Evolutionary conservation across 1,140 invertebrate genomes (phyloP).

Genomic region (Zaprionus lachaisei): DNA sequence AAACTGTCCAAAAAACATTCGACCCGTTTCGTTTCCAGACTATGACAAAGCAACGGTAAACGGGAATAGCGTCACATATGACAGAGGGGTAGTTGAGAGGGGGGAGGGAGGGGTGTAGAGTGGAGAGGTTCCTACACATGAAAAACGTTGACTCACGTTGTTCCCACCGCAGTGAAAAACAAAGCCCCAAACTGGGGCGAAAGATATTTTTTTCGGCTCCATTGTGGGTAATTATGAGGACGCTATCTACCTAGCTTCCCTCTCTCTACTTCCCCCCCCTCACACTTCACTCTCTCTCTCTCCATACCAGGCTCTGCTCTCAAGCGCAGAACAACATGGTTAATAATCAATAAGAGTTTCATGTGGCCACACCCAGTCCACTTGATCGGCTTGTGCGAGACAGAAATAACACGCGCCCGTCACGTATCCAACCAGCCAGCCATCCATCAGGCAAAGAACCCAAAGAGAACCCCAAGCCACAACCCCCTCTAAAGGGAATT

Average conservation of each 20-base stretch:
- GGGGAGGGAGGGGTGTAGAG: not conserved
- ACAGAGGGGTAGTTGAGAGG: not conserved
- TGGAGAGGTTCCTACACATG: not conserved
- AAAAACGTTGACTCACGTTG: slow-evolving; percentile 68
- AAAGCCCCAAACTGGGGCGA: not conserved
- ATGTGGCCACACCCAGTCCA: slow-evolving; percentile 22
- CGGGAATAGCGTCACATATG: slow-evolving; percentile 37
- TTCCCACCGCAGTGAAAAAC: slow-evolving; percentile 57
- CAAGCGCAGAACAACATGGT: not conserved
- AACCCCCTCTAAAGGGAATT: slow-evolving; percentile 12
- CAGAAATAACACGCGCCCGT: slow-evolving; percentile 31
- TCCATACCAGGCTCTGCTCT: not conserved
- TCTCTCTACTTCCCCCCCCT: not conserved
- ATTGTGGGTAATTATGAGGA: slow-evolving; percentile 61
- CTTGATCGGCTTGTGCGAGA: slow-evolving; percentile 2
- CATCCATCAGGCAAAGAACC: slow-evolving; percentile 29
- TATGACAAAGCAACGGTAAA: slow-evolving; percentile 46
- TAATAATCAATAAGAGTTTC: slow-evolving; percentile 61
- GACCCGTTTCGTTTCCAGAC: slow-evolving; percentile 10
- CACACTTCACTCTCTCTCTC: not conserved
- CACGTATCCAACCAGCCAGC: slow-evolving; percentile 36
- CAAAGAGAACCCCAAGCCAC: not conserved
- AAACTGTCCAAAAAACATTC: slow-evolving; percentile 43
- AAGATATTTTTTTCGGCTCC: slow-evolving; percentile 23
- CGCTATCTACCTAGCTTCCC: not conserved